phyloP scores from a whole-genome alignment of 2,797 vertebrate species.

The Columba guinea region DNA sequence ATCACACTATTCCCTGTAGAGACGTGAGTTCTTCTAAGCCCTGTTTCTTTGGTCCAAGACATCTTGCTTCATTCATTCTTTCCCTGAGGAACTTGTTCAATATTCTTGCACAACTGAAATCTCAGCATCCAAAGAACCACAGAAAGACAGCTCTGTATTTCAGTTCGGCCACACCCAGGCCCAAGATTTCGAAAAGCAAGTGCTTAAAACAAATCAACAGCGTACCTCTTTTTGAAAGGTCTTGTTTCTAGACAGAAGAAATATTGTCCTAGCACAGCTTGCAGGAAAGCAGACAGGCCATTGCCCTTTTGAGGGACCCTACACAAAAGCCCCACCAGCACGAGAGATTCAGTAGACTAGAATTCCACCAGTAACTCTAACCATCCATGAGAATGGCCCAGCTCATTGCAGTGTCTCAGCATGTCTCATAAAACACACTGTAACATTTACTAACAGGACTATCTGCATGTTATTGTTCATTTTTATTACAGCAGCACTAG shows the following conservation, averaged over 20 bases:
- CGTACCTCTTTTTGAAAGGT: background rate
- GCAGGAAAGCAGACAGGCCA: background rate
- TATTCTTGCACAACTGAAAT: slow-evolving; percentile 44
- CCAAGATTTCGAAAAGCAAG: slow-evolving; percentile 17
- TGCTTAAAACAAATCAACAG: background rate
- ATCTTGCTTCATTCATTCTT: slow-evolving; percentile 42
- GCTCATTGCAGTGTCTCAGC: background rate
- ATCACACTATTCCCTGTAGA: background rate
- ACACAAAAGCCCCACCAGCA: background rate
- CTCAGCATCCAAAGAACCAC: slow-evolving; percentile 21
- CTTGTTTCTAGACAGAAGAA: background rate
- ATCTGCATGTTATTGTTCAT: background rate
- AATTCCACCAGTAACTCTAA: background rate
- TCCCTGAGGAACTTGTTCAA: slow-evolving; percentile 32
- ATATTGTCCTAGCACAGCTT: background rate
- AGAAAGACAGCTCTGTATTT: slow-evolving; percentile 21
- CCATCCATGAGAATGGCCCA: background rate
- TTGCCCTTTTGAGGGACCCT: background rate
- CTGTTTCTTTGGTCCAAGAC: background rate
- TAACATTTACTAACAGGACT: slow-evolving; percentile 16
- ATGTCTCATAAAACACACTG: background rate
- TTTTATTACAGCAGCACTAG: slow-evolving; percentile 3
- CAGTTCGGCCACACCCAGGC: background rate
- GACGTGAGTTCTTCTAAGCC: background rate
- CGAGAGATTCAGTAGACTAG: background rate